phyloP scores from a whole-genome alignment of 2,888 invertebrate genomes.

The Dexiosoma caninum region DNA sequence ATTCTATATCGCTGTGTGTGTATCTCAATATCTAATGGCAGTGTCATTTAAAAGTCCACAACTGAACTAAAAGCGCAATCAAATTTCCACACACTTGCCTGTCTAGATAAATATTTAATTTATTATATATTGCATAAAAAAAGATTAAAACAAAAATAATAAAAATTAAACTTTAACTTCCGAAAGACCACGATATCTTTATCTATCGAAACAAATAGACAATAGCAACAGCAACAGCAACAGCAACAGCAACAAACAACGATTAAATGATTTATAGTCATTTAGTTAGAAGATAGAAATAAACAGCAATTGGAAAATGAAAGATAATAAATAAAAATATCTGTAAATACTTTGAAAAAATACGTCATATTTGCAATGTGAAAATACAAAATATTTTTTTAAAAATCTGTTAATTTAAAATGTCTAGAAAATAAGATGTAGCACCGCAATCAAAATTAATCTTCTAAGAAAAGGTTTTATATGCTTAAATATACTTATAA shows the following conservation, averaged over 20 bases:
- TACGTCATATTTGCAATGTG: too few relatives aligned
- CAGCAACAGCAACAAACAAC: neutral
- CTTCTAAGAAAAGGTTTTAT: too few relatives aligned
- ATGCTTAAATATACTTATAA: too few relatives aligned
- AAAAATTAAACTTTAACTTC: constrained; percentile 12
- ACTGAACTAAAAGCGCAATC: constrained; percentile 43
- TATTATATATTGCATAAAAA: constrained; percentile 28
- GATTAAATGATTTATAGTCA: constrained; percentile 45
- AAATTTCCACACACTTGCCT: constrained; percentile 40
- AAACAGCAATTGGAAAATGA: constrained; percentile 18
- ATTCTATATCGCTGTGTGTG: neutral
- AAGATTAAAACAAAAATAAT: neutral
- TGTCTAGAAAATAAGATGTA: too few relatives aligned
- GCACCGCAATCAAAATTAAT: too few relatives aligned
- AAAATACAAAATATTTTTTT: neutral
- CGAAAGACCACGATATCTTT: constrained; percentile 18
- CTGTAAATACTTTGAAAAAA: neutral
- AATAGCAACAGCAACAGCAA: neutral
- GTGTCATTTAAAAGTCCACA: neutral
- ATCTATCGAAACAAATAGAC: constrained; percentile 23
- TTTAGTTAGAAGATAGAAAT: constrained; percentile 7
- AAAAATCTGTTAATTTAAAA: too few relatives aligned
- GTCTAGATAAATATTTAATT: constrained; percentile 50
- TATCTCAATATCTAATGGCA: neutral
- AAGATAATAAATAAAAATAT: neutral